These are phyloP conservation scores for Zosterops pallidus DNA, from an alignment of 2,113 vertebrate species.

Conservation along the genomic window DNA sequence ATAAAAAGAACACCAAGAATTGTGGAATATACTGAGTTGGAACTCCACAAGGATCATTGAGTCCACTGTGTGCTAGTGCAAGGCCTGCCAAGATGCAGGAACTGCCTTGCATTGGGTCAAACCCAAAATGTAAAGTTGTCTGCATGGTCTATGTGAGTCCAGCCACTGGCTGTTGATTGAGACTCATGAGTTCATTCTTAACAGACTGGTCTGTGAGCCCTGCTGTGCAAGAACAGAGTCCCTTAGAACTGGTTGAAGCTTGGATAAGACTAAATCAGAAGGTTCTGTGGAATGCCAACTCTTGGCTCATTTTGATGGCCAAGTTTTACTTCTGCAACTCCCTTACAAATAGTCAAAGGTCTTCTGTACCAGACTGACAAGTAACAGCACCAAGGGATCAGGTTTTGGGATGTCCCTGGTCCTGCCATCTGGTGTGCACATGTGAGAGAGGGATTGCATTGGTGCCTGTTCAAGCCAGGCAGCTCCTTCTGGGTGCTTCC, in stretches of 20 bases:
- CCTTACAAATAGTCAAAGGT: not conserved
- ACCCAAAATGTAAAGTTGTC: not conserved
- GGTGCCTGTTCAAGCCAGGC: not conserved
- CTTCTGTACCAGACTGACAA: not conserved
- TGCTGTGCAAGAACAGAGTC: not conserved
- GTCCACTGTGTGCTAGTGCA: not conserved
- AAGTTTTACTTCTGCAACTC: not conserved
- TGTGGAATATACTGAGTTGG: rapidly evolving
- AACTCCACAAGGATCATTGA: not conserved
- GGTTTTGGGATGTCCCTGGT: not conserved
- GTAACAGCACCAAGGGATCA: not conserved
- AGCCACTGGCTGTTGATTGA: not conserved
- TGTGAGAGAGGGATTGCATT: not conserved
- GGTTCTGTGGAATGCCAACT: not conserved
- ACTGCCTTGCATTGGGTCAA: not conserved
- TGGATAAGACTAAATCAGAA: not conserved
- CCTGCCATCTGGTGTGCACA: not conserved
- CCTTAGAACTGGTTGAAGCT: not conserved
- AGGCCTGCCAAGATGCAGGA: not conserved
- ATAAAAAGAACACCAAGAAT: not conserved
- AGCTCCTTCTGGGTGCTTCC: not conserved
- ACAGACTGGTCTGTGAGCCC: not conserved
- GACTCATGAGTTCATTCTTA: not conserved
- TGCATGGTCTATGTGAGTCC: not conserved
- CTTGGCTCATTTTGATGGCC: not conserved